phyloP scores from a whole-genome alignment of 1,140 invertebrate genomes.

The Hyphantria cunea region DNA sequence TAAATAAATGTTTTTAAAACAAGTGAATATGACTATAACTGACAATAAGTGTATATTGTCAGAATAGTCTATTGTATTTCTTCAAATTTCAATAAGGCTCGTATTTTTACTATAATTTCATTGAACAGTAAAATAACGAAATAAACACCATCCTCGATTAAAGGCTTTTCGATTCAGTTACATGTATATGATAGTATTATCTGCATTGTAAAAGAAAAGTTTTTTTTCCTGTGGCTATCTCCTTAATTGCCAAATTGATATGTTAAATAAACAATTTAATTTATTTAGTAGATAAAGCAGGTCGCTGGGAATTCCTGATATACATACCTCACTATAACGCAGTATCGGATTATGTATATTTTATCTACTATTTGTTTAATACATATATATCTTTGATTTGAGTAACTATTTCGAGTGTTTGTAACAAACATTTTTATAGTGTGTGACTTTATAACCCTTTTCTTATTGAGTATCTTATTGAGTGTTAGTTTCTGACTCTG shows the following conservation, averaged over 20 bases:
- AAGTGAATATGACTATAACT: conserved; percentile 18
- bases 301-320: conserved; percentile 15
- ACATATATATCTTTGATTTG: neutral
- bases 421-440: too few species aligned
- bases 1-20: conserved; percentile 11
- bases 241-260: conserved; percentile 80
- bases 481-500: too few species aligned
- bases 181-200: neutral
- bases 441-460: too few species aligned
- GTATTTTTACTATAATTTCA: too few species aligned
- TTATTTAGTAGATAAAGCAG: conserved; percentile 35
- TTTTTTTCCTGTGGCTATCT: conserved; percentile 75
- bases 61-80: neutral
- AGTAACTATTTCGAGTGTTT: too few species aligned
- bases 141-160: too few species aligned
- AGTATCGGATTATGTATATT: too few species aligned
- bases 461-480: too few species aligned
- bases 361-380: too few species aligned
- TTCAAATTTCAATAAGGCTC: neutral
- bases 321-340: neutral
- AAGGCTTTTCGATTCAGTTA: too few species aligned
- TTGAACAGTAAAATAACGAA: too few species aligned
- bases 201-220: conserved; percentile 26
- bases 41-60: neutral
- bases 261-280: conserved; percentile 39